Evolutionary conservation across 2,113 vertebrate species (phyloP).

Genomic region (Ariopsis seemanni): DNA sequence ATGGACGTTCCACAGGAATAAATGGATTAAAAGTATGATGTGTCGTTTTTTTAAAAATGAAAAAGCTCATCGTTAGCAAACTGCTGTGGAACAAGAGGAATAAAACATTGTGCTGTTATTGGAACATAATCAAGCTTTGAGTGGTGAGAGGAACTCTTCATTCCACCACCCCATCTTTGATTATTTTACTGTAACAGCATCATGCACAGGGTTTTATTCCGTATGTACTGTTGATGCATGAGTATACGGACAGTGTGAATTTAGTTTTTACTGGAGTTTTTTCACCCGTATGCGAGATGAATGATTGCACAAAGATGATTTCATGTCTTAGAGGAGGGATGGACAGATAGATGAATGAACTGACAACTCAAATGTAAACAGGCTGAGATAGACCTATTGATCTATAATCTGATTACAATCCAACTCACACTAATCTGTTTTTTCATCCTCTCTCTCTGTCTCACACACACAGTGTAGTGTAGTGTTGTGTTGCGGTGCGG

Average conservation of each 20-base stretch:
- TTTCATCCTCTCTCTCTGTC: not conserved
- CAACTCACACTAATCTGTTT: slow-evolving; percentile 36
- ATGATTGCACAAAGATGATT: not conserved
- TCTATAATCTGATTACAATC: slow-evolving; percentile 30
- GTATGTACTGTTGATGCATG: not conserved
- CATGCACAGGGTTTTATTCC: not conserved
- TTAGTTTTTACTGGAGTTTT: not conserved
- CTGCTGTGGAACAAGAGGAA: not conserved
- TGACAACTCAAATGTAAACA: slow-evolving; percentile 23
- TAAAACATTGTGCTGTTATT: not conserved
- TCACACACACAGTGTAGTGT: not conserved
- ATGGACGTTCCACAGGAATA: not conserved
- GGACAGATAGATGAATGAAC: not conserved
- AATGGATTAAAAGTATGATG: not conserved
- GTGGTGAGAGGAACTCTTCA: not conserved
- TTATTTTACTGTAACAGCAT: not conserved
- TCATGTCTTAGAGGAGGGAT: not conserved
- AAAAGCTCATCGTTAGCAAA: not conserved
- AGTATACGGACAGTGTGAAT: not conserved
- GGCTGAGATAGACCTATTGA: slow-evolving; percentile 39
- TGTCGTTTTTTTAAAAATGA: not conserved
- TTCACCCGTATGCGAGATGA: not conserved
- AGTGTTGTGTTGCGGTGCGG: not conserved
- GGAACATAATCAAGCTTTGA: not conserved
- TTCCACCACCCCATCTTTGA: not conserved